A percentile compares a stretch with the other conserved stretches of the same genome.
Evolutionary conservation across 2,113 vertebrate genomes (phyloP).

Genomic region (Dicaeum eximium): DNA sequence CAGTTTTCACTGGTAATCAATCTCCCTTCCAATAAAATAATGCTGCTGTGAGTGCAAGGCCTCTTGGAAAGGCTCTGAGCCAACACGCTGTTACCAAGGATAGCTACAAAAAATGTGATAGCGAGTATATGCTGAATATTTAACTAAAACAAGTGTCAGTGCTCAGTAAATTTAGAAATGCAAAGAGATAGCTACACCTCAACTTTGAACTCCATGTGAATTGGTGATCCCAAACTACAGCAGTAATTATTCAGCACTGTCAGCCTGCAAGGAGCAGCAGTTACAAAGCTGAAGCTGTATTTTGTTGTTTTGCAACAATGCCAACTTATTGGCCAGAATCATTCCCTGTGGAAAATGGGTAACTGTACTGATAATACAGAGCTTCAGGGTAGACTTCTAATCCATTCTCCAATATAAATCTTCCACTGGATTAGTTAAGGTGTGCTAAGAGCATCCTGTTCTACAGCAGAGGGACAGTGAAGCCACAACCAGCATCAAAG

Average conservation of each 20-base stretch:
- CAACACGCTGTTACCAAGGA: neutral
- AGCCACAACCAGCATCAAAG: no score
- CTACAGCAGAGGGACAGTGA: no score
- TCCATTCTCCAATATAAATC: neutral
- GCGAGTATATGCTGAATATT: slow-evolving; percentile 3
- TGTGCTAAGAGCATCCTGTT: neutral
- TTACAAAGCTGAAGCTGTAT: neutral
- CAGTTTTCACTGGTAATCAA: neutral
- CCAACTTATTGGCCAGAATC: neutral
- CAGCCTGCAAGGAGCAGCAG: neutral
- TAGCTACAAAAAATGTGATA: neutral
- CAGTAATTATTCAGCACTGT: neutral
- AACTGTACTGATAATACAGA: neutral
- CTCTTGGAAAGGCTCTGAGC: neutral
- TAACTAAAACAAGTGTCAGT: neutral
- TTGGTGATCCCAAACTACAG: neutral
- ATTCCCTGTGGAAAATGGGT: neutral
- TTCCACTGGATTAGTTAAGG: neutral
- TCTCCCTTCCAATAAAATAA: neutral
- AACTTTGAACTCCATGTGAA: neutral
- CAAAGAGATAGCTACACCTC: neutral
- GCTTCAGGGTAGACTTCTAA: neutral
- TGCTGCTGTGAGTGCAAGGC: neutral
- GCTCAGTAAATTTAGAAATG: neutral
- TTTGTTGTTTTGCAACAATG: neutral